Conservation (phyloP, 2,113 vertebrate genomes). For the Psephotus haematonotus region DNA sequence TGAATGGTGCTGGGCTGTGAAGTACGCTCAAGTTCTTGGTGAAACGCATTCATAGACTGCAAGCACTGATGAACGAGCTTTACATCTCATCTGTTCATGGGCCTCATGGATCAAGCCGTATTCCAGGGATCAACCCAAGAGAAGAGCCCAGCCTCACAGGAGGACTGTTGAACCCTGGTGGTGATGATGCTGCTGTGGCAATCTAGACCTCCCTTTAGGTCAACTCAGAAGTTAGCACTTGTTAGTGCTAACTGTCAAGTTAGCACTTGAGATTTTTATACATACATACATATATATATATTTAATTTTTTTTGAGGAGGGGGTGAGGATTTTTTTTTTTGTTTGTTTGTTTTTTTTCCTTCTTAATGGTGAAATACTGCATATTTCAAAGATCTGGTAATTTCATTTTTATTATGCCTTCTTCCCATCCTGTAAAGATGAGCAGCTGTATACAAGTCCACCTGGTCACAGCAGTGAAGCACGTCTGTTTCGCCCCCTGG, state of each 20-base stretch:
- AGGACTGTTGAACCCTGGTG: not conserved
- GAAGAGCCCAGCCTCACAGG: not conserved
- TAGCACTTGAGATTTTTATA: not conserved
- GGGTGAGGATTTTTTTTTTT: not conserved
- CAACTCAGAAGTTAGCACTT: not conserved
- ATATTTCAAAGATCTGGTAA: conserved; percentile 3
- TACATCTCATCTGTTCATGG: not conserved
- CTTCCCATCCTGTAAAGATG: conserved; percentile 74
- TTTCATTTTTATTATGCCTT: conserved; percentile 62
- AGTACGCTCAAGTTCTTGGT: not conserved
- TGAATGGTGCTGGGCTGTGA: not conserved
- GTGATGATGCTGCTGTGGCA: not conserved
- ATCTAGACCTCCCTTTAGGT: not conserved
- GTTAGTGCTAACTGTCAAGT: not conserved
- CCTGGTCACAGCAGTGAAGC: conserved; percentile 79
- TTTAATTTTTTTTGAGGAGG: no score
- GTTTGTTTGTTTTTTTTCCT: not conserved
- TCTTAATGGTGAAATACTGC: not conserved
- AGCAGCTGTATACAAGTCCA: conserved; percentile 74
- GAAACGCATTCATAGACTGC: not conserved
- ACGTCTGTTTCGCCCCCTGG: conserved; percentile 76
- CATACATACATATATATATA: not conserved
- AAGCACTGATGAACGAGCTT: not conserved
- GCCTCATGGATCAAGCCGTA: not conserved
- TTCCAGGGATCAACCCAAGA: not conserved